These are phyloP conservation scores for Coenobita brevimanus DNA, from an alignment of 1,140 invertebrate genomes.

Conservation along the genomic window DNA sequence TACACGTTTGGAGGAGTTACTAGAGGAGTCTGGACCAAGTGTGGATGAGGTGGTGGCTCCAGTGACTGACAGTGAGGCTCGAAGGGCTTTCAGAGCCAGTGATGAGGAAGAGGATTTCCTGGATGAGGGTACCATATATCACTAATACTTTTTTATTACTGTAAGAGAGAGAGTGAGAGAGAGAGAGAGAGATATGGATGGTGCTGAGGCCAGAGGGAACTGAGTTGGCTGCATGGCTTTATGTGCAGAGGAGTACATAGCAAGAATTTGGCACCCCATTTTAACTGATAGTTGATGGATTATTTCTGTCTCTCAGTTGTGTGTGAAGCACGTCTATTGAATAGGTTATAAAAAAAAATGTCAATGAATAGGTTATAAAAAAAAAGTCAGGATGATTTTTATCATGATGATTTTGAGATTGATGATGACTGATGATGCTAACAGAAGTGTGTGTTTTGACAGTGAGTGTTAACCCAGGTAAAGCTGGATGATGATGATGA, in stretches of 20 bases:
- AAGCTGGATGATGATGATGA: too few relatives aligned
- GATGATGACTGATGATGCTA: neutral
- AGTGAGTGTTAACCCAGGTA: too few relatives aligned
- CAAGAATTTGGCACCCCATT: too few relatives aligned
- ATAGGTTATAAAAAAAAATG: neutral
- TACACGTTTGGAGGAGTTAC: slow-evolving; percentile 83
- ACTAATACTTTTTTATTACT: neutral
- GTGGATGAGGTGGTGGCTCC: slow-evolving; percentile 77
- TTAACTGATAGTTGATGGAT: too few relatives aligned
- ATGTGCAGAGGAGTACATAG: too few relatives aligned
- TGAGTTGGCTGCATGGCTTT: too few relatives aligned
- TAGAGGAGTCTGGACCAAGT: slow-evolving; percentile 73
- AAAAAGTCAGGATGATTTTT: neutral
- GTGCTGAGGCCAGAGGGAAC: too few relatives aligned
- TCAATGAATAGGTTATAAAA: neutral
- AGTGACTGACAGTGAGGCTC: slow-evolving; percentile 88
- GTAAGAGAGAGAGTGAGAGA: too few relatives aligned
- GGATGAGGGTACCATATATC: slow-evolving; percentile 86
- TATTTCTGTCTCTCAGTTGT: too few relatives aligned
- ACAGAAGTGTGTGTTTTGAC: too few relatives aligned
- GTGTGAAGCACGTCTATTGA: too few relatives aligned
- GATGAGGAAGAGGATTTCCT: slow-evolving; percentile 99
- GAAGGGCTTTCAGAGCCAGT: slow-evolving; percentile 87
- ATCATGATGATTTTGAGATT: neutral
- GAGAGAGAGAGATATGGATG: too few relatives aligned